A percentile compares a stretch with the other conserved stretches of the same genome.
Conservation (phyloP, 1,140 invertebrate species). For the Sycophaga agraensis region DNA sequence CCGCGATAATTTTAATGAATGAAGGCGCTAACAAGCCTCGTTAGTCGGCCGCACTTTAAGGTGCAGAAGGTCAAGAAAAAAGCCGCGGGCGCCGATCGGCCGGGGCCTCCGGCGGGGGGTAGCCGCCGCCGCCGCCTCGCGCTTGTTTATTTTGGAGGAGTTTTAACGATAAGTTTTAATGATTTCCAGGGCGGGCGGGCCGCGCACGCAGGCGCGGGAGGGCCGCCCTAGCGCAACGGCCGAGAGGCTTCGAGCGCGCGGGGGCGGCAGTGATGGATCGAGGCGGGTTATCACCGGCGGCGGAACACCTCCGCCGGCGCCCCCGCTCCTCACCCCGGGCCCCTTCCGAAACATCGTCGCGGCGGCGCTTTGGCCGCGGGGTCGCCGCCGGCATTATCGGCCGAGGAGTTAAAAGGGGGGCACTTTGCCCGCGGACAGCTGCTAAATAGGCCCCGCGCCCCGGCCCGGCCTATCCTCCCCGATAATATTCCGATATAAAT, state of each 20-base stretch:
- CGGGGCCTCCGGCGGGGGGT: background rate
- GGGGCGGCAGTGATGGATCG: constrained; percentile 59
- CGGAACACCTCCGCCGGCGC: constrained; percentile 43
- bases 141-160: constrained; percentile 28
- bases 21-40: constrained; percentile 5
- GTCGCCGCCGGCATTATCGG: constrained; percentile 40
- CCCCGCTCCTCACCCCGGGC: background rate
- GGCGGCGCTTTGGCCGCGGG: background rate
- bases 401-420: constrained; percentile 41
- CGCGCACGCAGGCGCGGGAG: constrained; percentile 19
- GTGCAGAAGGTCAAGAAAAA: constrained; percentile 1
- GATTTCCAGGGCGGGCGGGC: constrained; percentile 24
- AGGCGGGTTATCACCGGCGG: constrained; percentile 55
- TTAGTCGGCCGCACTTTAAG: background rate
- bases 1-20: constrained; percentile 21
- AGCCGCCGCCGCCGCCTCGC: background rate
- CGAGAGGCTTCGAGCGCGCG: constrained; percentile 24
- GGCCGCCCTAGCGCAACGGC: background rate
- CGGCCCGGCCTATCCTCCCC: background rate
- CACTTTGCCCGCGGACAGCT: constrained; percentile 46
- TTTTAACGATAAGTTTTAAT: constrained; percentile 31
- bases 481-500: constrained; percentile 31
- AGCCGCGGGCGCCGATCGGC: background rate
- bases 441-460: constrained; percentile 41
- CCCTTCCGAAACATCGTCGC: background rate